Base-by-base conservation (phyloP, 2,888 invertebrate genomes). In the Hoplodrina ambigua region DNA sequence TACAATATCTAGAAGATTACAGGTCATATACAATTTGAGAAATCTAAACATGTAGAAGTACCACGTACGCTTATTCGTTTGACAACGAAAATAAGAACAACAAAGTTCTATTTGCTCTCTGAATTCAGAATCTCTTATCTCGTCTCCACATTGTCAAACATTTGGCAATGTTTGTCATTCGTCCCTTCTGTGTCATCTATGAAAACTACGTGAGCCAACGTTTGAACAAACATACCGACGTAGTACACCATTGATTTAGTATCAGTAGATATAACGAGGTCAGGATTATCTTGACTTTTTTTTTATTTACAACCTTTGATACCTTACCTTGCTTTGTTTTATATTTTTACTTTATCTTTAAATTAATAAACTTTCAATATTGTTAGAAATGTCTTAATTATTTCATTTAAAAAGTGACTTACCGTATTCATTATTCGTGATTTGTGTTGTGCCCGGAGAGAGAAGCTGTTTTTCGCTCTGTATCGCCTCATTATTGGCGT, bases 381-480 rank as follows among this genome's bases (percentile, higher is more conserved):
- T 19, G 44, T 37, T 17, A 44, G 20, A 33, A 8, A 8, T 53
- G 7, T 13, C 25, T 37, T 5, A 37, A 15, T 33, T 33, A 0
- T 54, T n/a, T 44, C 10, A 6, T 49, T 33, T 6, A 19, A 17
- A 0, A 62, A 7, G 11, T 62, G 33, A 84, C 93, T 91, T 85
- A 96, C 95, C 93, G 81, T 87, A 94, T 83, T 95, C 94, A 57
- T 90, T 92, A 63, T 92, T 90, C 1, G 94, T 93, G 4, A 84
- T 65, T 11, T 80, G 84, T 1, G 95, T 95, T 0, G 93, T 90
- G 25, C 85, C 83, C 0, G 91, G 88, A 44, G 84, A 75, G 0
- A 80, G 69, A 11, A 94, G 80, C 76, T 96, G 96, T 62, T 84
- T 93, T 79, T 93, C 92, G 80, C 92, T 95, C 74, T 91, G 70